phyloP scores from a whole-genome alignment of 2,888 invertebrate genomes.

The Byasa hedistus region DNA sequence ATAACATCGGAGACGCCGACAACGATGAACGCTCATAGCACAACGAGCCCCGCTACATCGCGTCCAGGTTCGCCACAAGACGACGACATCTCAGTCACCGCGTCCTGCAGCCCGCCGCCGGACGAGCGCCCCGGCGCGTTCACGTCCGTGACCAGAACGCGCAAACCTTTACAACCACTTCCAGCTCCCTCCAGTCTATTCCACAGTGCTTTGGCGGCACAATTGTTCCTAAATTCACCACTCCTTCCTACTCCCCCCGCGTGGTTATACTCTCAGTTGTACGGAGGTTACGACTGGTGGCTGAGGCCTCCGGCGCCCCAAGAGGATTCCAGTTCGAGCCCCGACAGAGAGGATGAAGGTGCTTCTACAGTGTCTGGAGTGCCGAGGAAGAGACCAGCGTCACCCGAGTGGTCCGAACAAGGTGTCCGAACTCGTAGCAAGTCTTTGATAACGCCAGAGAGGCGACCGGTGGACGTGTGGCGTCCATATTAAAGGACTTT shows the following conservation, averaged over 20 bases:
- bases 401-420: conserved; percentile 74
- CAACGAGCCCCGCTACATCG: conserved; percentile 85
- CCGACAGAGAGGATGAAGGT: conserved; percentile 69
- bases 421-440: conserved; percentile 71
- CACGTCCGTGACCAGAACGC: conserved; percentile 70
- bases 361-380: conserved; percentile 58
- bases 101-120: conserved; percentile 76
- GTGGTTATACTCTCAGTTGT: conserved; percentile 88
- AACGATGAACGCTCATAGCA: conserved; percentile 83
- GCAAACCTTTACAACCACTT: conserved; percentile 71
- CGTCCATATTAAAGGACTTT: conserved; percentile 82
- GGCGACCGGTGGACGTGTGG: conserved; percentile 86
- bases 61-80: conserved; percentile 79
- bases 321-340: conserved; percentile 69
- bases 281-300: conserved; percentile 87
- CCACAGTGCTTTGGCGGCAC: conserved; percentile 81
- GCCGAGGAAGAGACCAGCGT: conserved; percentile 76
- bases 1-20: conserved; percentile 66
- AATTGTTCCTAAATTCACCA: conserved; percentile 87
- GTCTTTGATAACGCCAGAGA: conserved; percentile 66
- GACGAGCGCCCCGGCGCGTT: conserved; percentile 79
- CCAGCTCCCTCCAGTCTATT: conserved; percentile 73
- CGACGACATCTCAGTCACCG: conserved; percentile 83
- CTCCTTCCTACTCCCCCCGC: conserved; percentile 87
- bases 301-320: conserved; percentile 71